Conservation (phyloP, 2,797 vertebrate genomes). For the Myotis myotis region DNA sequence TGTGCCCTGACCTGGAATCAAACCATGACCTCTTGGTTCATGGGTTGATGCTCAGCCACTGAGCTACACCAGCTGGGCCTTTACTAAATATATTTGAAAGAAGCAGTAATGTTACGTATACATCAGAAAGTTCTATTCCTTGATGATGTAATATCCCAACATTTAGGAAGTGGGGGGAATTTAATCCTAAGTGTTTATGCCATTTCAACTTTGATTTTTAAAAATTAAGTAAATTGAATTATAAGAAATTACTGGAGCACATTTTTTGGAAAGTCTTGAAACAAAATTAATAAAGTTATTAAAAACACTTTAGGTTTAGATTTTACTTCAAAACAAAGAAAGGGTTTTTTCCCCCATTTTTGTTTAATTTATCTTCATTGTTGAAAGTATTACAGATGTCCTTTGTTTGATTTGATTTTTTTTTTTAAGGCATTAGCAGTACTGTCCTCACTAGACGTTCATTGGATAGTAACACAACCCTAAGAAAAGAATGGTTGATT, state of each 20-base stretch:
- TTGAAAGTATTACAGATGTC: too few relatives aligned
- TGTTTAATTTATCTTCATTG: too few relatives aligned
- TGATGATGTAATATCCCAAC: not conserved
- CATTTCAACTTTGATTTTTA: conserved; percentile 1
- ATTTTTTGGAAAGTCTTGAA: not conserved
- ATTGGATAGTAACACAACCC: too few relatives aligned
- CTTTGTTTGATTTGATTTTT: too few relatives aligned
- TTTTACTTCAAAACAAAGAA: not conserved
- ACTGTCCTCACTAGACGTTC: too few relatives aligned
- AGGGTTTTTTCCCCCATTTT: too few relatives aligned
- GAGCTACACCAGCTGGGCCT: too few relatives aligned
- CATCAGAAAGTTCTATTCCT: not conserved
- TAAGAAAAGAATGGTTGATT: too few relatives aligned
- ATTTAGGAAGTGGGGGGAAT: not conserved
- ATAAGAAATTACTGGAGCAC: not conserved
- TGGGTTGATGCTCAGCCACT: too few relatives aligned
- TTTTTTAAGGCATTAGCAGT: too few relatives aligned
- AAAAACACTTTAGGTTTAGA: not conserved
- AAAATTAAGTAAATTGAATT: not conserved
- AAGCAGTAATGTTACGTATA: not conserved
- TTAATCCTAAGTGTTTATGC: not conserved
- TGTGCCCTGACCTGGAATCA: too few relatives aligned
- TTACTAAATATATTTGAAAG: not conserved
- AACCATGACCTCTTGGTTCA: too few relatives aligned
- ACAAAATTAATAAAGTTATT: not conserved